phyloP scores from a whole-genome alignment of 92 coral and sea anemone species.

The Nematostella vectensis region DNA sequence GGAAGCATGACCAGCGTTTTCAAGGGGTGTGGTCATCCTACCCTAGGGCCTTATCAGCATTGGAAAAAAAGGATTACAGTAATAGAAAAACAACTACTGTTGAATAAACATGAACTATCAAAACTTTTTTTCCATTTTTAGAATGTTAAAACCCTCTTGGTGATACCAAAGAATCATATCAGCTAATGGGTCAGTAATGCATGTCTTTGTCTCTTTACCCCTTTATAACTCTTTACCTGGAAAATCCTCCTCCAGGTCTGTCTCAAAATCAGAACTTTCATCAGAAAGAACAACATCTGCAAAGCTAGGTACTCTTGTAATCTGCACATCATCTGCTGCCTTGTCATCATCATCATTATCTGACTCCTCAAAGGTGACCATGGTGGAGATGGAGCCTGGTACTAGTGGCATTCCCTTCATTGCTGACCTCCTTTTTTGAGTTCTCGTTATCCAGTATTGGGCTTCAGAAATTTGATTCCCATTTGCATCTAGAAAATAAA shows the following conservation, averaged over 20 bases:
- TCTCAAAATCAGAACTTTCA: conserved; percentile 76
- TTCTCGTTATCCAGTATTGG: background rate
- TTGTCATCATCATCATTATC: conserved; percentile 29
- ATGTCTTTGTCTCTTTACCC: too few species aligned
- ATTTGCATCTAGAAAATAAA: conserved; percentile 5
- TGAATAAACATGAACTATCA: too few species aligned
- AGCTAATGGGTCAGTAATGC: too few species aligned
- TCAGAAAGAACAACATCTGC: conserved; percentile 47
- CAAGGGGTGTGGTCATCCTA: too few species aligned
- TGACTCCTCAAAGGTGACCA: conserved; percentile 53
- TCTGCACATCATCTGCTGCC: background rate
- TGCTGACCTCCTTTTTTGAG: conserved; percentile 26
- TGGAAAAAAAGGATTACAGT: too few species aligned
- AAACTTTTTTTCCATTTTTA: too few species aligned
- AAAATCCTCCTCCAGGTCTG: conserved; percentile 81
- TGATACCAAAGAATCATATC: too few species aligned
- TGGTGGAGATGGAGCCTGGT: conserved; percentile 73
- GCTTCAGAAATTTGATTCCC: conserved; percentile 1
- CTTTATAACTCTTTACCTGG: too few species aligned
- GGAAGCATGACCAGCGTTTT: too few species aligned
- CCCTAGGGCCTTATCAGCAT: too few species aligned
- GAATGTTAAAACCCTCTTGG: too few species aligned
- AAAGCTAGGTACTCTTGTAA: conserved; percentile 37
- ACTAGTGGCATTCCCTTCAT: conserved; percentile 53
- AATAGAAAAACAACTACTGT: too few species aligned